These are phyloP conservation scores for Drosophila kepulauana DNA, from an alignment of 1,140 invertebrate species.

Conservation along the genomic window DNA sequence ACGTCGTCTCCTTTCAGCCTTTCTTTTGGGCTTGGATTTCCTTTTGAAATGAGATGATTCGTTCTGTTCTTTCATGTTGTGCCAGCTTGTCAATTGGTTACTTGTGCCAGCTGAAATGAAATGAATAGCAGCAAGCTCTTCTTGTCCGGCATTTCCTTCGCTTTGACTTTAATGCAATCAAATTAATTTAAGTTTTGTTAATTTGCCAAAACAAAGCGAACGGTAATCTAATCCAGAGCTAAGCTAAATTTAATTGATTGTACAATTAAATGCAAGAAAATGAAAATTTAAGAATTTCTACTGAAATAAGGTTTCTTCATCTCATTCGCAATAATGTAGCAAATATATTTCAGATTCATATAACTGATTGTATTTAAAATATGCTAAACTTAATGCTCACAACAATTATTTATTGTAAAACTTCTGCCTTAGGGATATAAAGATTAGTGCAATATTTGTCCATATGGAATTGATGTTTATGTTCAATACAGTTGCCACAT, in stretches of 20 bases:
- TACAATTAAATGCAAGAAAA: conserved; percentile 1
- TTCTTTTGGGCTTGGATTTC: conserved; percentile 24
- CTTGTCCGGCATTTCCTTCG: background rate
- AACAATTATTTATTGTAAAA: too few species aligned
- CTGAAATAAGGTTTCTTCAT: too few species aligned
- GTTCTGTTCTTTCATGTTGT: conserved; percentile 17
- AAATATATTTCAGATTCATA: too few species aligned
- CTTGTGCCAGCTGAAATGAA: conserved; percentile 26
- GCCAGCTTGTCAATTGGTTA: conserved; percentile 36
- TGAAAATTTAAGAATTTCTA: conserved; percentile 24
- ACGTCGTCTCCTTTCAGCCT: background rate
- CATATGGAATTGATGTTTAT: background rate
- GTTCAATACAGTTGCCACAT: background rate
- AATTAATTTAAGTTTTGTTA: conserved; percentile 50
- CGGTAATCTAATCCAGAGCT: conserved; percentile 3
- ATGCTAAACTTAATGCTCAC: too few species aligned
- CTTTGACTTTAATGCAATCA: conserved; percentile 32
- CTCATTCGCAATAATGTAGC: too few species aligned
- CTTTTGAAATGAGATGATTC: conserved; percentile 40
- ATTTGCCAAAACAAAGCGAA: background rate
- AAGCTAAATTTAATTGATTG: background rate
- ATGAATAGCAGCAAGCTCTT: background rate
- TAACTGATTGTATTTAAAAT: too few species aligned
- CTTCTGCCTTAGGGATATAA: too few species aligned
- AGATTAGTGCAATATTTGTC: background rate